Conservation (phyloP, 2,797 vertebrate genomes). For the Peromyscus eremicus region DNA sequence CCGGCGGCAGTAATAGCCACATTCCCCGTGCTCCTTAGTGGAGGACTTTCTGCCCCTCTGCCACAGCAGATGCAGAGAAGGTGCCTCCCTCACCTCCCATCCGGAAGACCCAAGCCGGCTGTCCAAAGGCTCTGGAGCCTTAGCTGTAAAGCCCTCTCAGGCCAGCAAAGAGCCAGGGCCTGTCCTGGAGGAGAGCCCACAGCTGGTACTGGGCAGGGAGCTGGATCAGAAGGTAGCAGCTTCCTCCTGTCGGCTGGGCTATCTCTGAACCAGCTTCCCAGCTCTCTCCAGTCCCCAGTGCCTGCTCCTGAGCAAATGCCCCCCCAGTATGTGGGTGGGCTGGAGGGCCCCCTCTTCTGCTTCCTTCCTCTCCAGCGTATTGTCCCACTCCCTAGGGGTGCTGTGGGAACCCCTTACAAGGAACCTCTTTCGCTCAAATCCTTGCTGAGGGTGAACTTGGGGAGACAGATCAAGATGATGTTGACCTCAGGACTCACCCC, state of each 20-base stretch:
- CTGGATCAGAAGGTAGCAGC: rapidly evolving
- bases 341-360: not conserved
- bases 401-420: not conserved
- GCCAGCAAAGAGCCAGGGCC: not conserved
- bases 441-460: not conserved
- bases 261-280: rapidly evolving
- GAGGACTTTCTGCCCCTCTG: not conserved
- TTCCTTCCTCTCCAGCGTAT: not conserved
- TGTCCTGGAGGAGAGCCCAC: rapidly evolving
- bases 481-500: not conserved
- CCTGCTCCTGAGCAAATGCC: not conserved
- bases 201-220: rapidly evolving
- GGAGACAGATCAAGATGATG: not conserved
- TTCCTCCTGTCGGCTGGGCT: not conserved
- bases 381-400: too few species aligned
- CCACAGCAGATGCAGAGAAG: rapidly evolving
- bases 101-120: not conserved
- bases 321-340: not conserved
- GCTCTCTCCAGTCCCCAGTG: rapidly evolving
- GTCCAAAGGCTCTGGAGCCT: not conserved
- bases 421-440: not conserved
- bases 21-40: rapidly evolving
- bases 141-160: not conserved
- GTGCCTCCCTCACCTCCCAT: too few species aligned
- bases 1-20: too few species aligned